phyloP scores from a whole-genome alignment of 2,888 invertebrate genomes.

The Drosophila infuscata region DNA sequence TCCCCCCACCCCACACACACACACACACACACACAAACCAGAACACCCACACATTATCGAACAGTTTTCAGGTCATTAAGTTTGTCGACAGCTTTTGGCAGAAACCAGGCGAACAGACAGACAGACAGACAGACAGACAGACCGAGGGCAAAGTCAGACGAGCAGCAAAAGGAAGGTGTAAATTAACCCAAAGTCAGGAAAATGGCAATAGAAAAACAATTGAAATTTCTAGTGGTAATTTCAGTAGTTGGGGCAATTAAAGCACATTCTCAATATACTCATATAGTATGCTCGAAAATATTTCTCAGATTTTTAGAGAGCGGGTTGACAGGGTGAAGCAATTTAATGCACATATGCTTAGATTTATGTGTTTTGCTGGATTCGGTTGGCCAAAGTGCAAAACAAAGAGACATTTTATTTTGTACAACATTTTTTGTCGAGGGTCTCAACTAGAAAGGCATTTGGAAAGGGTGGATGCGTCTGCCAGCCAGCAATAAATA shows the following conservation, averaged over 20 bases:
- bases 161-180: slow-evolving; percentile 41
- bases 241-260: slow-evolving; percentile 56
- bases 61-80: slow-evolving; percentile 85
- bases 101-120: slow-evolving; percentile 24
- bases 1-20: slow-evolving; percentile 11
- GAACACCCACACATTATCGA: slow-evolving; percentile 80
- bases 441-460: slow-evolving; percentile 16
- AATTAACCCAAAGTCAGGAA: slow-evolving; percentile 45
- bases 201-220: slow-evolving; percentile 70
- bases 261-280: slow-evolving; percentile 34
- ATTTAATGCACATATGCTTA: slow-evolving; percentile 78
- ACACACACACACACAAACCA: slow-evolving; percentile 22
- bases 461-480: slow-evolving; percentile 26
- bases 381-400: slow-evolving; percentile 69
- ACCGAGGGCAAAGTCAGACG: slow-evolving; percentile 20
- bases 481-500: slow-evolving; percentile 61
- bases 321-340: slow-evolving; percentile 30
- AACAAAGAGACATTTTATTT: slow-evolving; percentile 79
- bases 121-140: slow-evolving; percentile 12
- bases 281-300: slow-evolving; percentile 28
- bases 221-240: slow-evolving; percentile 55
- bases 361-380: slow-evolving; percentile 77
- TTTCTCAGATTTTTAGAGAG: slow-evolving; percentile 10
- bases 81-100: slow-evolving; percentile 73
- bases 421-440: slow-evolving; percentile 55